These are phyloP conservation scores for Thumatha senex DNA, from an alignment of 2,888 invertebrate species.

Conservation along the genomic window DNA sequence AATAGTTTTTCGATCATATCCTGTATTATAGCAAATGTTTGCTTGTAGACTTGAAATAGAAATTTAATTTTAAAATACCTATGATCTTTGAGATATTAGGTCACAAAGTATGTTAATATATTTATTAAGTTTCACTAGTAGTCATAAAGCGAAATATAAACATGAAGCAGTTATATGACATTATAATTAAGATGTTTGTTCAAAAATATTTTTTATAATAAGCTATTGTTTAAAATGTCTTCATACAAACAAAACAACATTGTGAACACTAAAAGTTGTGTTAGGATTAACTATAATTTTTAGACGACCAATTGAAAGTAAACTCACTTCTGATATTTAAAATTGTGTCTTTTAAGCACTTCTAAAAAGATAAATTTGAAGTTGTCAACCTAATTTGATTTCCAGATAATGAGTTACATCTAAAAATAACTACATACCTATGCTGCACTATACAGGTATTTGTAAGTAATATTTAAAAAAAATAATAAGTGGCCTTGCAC, in stretches of 20 bases:
- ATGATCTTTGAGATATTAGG: constrained; percentile 23
- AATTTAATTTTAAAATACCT: background rate
- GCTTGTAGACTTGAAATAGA: too few species aligned
- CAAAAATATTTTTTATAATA: constrained; percentile 17
- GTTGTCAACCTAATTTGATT: background rate
- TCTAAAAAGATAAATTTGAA: background rate
- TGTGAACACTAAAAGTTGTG: constrained; percentile 26
- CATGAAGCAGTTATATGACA: constrained; percentile 44
- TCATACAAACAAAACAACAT: constrained; percentile 19
- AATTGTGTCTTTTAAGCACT: background rate
- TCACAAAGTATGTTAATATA: constrained; percentile 17
- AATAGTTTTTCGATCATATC: too few species aligned
- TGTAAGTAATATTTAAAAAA: too few species aligned
- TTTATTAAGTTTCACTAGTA: constrained; percentile 21
- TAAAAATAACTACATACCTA: background rate
- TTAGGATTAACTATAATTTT: constrained; percentile 8
- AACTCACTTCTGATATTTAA: background rate
- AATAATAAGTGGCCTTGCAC: constrained; percentile 4
- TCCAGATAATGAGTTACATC: background rate
- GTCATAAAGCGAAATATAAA: too few species aligned
- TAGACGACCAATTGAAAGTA: background rate
- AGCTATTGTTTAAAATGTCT: constrained; percentile 1
- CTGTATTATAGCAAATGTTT: too few species aligned
- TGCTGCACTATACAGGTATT: too few species aligned
- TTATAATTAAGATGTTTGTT: constrained; percentile 42